Evolutionary conservation across 1,140 invertebrate species (phyloP), one percentile per base, ranked within the genome.

Genomic region (Hypothenemus hampei): DNA sequence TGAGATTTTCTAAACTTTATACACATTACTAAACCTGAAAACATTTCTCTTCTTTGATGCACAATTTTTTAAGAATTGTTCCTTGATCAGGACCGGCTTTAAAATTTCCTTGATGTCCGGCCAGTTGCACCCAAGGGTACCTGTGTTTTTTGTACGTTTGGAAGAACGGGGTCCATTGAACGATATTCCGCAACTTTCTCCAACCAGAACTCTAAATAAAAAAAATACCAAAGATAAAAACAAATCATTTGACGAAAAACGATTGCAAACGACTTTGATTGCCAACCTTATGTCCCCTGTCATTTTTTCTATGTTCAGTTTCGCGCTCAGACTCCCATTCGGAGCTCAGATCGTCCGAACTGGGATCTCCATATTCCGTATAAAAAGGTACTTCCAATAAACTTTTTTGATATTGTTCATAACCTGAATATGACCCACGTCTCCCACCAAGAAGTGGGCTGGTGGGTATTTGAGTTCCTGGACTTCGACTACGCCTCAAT

Each of bases 71-170:
- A 59, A 96, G 72, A 53, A 97, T 93, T 3, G 92, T 95, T 21
- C 93, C 93, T 61, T 88, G 89, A 62, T 91, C 87, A 7, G 88
- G 87, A 5, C 93, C 93, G 3, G 91, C 87, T 69, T 90, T 90
- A 75, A 97, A 97, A 74, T 94, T 96, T 23, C 92, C 90, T 74
- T 93, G 89, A 70, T 94, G 91, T 4, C 91, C 91, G 21, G 91
- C 91, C 21, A 95, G 75, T 71, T 97, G 93, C 22, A 97, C 89
- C 93, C 93, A 97, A 41, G 91, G 93, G 76, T 97, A 96, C 57
- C 87, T 78, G 73, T 93, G 87, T 71, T 94, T 93, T 72, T 94
- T 95, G 78, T 94, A 96, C 0, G 91, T 95, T 75, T 96, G 93
- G 68, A 95, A 90, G 77, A 97, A 97, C 18, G 92, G 93, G 22